Evolutionary conservation across 2,797 vertebrate genomes (phyloP).

Genomic region (Amblyraja radiata): DNA sequence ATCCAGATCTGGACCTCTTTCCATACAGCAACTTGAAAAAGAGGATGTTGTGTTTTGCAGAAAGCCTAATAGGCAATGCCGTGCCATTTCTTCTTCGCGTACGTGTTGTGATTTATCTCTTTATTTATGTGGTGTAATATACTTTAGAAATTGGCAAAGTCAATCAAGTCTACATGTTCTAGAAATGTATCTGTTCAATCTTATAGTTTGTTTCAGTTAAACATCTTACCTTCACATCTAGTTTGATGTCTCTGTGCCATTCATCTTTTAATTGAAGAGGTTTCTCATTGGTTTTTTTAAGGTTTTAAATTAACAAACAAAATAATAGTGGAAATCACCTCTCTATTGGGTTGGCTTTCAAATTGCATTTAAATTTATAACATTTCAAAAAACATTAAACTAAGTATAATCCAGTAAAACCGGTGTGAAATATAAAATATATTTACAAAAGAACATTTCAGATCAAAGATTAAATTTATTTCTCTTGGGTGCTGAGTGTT

Average conservation of each 20-base stretch:
- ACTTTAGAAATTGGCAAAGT: not conserved
- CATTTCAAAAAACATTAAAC: not conserved
- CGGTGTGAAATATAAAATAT: not conserved
- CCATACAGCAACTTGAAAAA: conserved; percentile 59
- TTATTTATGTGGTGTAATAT: not conserved
- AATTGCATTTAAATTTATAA: not conserved
- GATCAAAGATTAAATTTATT: too few relatives aligned
- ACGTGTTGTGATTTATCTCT: not conserved
- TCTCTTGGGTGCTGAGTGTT: too few relatives aligned
- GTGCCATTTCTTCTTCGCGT: conserved; percentile 59
- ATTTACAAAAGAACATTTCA: not conserved
- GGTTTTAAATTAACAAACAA: not conserved
- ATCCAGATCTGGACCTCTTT: conserved; percentile 58
- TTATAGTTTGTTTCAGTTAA: not conserved
- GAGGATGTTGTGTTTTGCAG: conserved; percentile 53
- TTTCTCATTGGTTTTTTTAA: not conserved
- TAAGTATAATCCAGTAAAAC: not conserved
- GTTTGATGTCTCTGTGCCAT: not conserved
- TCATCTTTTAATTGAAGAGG: not conserved
- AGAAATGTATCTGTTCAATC: not conserved
- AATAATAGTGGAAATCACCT: not conserved
- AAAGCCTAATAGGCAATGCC: conserved; percentile 49
- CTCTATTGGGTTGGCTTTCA: not conserved
- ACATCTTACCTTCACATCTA: not conserved
- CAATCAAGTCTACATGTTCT: not conserved